Evolutionary conservation across 2,113 vertebrate genomes (phyloP), one percentile per base, ranked within the genome.

Genomic region (Antigone vipio): DNA sequence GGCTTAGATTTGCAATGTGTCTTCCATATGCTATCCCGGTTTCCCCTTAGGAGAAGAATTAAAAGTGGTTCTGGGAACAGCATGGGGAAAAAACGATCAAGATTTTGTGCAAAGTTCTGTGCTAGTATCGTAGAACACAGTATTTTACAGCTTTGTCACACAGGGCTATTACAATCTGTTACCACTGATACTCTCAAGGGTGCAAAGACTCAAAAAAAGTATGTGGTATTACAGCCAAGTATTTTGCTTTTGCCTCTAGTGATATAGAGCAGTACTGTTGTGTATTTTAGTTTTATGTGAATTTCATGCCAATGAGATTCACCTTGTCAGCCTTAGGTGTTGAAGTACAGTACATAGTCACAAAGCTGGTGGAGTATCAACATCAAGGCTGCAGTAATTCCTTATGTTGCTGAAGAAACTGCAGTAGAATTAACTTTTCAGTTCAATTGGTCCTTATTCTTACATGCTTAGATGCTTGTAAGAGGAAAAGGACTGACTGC

Each of bases 21-120:
- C 58, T 94, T 96, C 62, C 30, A 15, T 72, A 90, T 2, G 0
- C 64, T 55, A 82, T 87, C 47, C 30, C 76, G 34, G 63, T 93
- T 94, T 94, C 47, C 87, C 74, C 74, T 88, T 53, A 91, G 75
- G 89, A 93, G 60, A 92, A 89, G 74, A 89, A 91, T 73, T 93
- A 87, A 87, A 96, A 82, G 55, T 11, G 11, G 9, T 93, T 84
- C n/a, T 88, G 75, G 20, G 67, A 92, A 95, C 32, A 95, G 34
- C 69, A 90, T 22, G 53, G 17, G 21, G 21, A 52, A 63, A 40
- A 89, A 87, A 34, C 18, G 91, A 92, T 87, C 59, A 93, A 76
- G 66, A 76, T 73, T 81, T 75, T 91, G 27, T 60, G 29, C 38
- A 12, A 44, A 82, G 53, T 91, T 93, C 53, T 91, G 15, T 82